phyloP scores from a whole-genome alignment of 2,113 vertebrate species.

The Sapayoa aenigma region DNA sequence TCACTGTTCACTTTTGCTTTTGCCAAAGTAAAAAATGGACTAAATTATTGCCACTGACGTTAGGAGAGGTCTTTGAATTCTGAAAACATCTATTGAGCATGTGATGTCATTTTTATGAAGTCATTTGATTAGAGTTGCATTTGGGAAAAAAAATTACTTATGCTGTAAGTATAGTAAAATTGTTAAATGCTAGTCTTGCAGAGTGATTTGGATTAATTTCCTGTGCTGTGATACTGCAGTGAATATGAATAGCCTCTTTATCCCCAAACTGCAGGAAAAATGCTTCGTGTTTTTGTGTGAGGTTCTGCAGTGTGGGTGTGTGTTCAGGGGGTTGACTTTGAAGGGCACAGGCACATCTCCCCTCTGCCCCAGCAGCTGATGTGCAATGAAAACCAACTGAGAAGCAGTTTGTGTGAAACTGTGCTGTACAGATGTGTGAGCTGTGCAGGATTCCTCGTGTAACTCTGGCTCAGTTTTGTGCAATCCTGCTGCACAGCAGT shows the following conservation, averaged over 20 bases:
- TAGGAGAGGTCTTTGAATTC: background rate
- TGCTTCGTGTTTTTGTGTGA: background rate
- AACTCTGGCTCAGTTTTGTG: background rate
- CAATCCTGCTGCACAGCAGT: background rate
- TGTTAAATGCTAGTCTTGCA: slow-evolving; percentile 23
- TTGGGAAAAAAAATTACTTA: background rate
- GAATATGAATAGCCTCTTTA: slow-evolving; percentile 55
- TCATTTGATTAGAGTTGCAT: background rate
- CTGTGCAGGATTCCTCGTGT: background rate
- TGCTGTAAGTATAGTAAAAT: background rate
- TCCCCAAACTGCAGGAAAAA: slow-evolving; percentile 30
- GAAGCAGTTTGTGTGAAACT: background rate
- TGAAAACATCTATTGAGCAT: background rate
- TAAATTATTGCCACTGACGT: background rate
- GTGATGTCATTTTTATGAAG: background rate
- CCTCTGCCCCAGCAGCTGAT: background rate
- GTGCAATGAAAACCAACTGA: background rate
- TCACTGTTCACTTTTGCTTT: background rate
- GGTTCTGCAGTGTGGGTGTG: background rate
- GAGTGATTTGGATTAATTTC: slow-evolving; percentile 20
- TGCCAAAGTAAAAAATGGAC: background rate
- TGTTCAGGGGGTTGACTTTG: background rate
- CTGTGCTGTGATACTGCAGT: background rate
- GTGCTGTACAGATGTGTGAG: background rate
- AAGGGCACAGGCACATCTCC: background rate